These are phyloP conservation scores for Itoplectis maculator DNA, from an alignment of 2,888 invertebrate species.

Conservation along the genomic window DNA sequence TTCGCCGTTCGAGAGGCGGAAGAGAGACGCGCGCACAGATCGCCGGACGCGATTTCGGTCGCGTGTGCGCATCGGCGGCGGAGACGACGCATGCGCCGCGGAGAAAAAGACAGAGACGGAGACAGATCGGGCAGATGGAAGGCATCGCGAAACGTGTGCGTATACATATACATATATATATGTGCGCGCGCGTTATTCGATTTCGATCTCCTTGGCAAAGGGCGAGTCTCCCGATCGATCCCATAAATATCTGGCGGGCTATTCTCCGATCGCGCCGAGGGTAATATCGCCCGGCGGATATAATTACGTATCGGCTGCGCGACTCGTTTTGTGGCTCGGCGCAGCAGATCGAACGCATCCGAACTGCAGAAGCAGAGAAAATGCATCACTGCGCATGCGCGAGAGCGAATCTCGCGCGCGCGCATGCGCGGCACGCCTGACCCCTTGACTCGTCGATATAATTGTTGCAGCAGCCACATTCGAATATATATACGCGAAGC, in stretches of 20 bases:
- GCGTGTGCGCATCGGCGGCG: slow-evolving; percentile 33
- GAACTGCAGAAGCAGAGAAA: slow-evolving; percentile 56
- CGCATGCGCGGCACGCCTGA: slow-evolving; percentile 80
- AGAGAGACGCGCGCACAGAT: too few relatives aligned
- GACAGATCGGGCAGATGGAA: slow-evolving; percentile 61
- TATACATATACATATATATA: too few relatives aligned
- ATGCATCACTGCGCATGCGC: slow-evolving; percentile 20
- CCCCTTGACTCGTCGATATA: slow-evolving; percentile 79
- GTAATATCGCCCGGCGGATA: slow-evolving; percentile 60
- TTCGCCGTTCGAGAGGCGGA: slow-evolving; percentile 12
- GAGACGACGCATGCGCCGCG: too few relatives aligned
- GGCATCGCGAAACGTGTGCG: neutral
- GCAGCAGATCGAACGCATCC: slow-evolving; percentile 63
- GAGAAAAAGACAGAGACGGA: slow-evolving; percentile 35
- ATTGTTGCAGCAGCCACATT: slow-evolving; percentile 74
- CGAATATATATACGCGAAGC: slow-evolving; percentile 58
- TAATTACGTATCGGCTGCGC: slow-evolving; percentile 62
- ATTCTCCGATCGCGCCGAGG: slow-evolving; percentile 24
- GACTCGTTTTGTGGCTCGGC: slow-evolving; percentile 51
- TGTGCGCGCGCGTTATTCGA: slow-evolving; percentile 75
- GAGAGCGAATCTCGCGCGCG: too few relatives aligned
- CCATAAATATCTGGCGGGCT: slow-evolving; percentile 60
- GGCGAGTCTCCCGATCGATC: slow-evolving; percentile 63
- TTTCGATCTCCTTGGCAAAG: slow-evolving; percentile 74
- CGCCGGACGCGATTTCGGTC: slow-evolving; percentile 45